Conservation (phyloP, 2,113 vertebrate genomes). For the Pelvicachromis taeniatus region DNA sequence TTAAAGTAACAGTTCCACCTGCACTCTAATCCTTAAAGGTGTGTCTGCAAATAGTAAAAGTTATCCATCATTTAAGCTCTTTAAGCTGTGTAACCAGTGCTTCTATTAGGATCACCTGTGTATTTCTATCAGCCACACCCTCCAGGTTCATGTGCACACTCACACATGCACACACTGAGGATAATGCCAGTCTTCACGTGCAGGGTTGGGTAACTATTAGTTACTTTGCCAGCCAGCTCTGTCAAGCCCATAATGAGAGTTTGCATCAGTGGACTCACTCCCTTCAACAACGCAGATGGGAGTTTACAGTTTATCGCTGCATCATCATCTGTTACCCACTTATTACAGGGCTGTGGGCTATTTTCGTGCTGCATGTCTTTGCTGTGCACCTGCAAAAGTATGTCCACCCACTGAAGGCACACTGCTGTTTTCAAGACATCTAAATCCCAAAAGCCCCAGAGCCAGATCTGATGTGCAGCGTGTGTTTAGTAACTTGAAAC, state of each 20-base stretch:
- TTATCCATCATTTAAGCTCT: neutral
- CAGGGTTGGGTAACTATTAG: constrained; percentile 53
- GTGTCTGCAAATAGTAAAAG: constrained; percentile 43
- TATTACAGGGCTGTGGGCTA: constrained; percentile 48
- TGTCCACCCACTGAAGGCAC: neutral
- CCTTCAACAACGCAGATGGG: constrained; percentile 42
- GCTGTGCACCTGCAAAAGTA: constrained; percentile 55
- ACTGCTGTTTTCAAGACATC: constrained; percentile 17
- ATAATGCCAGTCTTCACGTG: constrained; percentile 56
- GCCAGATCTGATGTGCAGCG: constrained; percentile 29
- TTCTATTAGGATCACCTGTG: constrained; percentile 44
- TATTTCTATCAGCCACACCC: constrained; percentile 11
- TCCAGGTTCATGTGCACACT: constrained; percentile 6
- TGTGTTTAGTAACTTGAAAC: constrained; percentile 23
- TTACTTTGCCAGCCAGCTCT: constrained; percentile 44
- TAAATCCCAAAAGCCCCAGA: constrained; percentile 2
- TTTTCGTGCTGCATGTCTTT: constrained; percentile 47
- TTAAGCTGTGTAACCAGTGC: constrained; percentile 12
- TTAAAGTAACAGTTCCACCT: neutral
- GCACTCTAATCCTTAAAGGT: neutral
- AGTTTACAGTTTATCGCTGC: constrained; percentile 37
- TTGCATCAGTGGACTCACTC: constrained; percentile 19
- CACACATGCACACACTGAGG: neutral
- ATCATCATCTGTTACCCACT: constrained; percentile 59
- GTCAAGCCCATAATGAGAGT: constrained; percentile 64